A percentile compares a stretch with the other conserved stretches of the same genome.
Evolutionary conservation across 2,888 invertebrate species (phyloP).

Genomic region (Boloria euphrosyne): DNA sequence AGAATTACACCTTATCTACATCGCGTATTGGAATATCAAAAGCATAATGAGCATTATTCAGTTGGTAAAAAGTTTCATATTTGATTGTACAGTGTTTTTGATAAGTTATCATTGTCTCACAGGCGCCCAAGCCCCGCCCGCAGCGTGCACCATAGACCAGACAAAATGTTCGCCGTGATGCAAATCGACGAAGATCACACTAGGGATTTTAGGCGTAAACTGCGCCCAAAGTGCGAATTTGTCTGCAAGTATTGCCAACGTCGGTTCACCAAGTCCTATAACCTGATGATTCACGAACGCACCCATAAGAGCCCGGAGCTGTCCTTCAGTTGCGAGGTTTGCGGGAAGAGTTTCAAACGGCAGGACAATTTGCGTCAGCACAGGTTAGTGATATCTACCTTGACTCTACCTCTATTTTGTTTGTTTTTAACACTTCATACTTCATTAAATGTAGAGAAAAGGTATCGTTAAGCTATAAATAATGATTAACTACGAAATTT

Average conservation of each 20-base stretch:
- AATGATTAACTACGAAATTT: too few relatives aligned
- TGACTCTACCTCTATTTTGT: too few relatives aligned
- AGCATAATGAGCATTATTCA: constrained; percentile 13
- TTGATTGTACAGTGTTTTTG: constrained; percentile 45
- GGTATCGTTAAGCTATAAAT: background rate
- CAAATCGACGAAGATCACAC: constrained; percentile 94
- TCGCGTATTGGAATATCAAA: constrained; percentile 1
- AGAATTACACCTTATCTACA: constrained; percentile 29
- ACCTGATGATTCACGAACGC: constrained; percentile 98
- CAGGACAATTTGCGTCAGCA: constrained; percentile 98
- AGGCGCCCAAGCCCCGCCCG: constrained; percentile 80
- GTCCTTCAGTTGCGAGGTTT: constrained; percentile 98
- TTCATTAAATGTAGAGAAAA: background rate
- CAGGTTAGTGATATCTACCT: constrained; percentile 84
- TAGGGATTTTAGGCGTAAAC: constrained; percentile 92
- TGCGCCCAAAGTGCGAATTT: constrained; percentile 97
- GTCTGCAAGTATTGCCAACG: constrained; percentile 99
- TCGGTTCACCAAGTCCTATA: constrained; percentile 99
- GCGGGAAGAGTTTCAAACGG: constrained; percentile 98
- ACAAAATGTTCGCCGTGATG: constrained; percentile 94
- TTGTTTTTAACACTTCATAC: background rate
- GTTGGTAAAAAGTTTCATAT: constrained; percentile 19
- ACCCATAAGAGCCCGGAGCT: constrained; percentile 98
- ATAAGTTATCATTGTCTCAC: constrained; percentile 69
- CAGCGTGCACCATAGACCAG: constrained; percentile 75